Evolutionary conservation across 1,140 invertebrate species (phyloP).

Genomic region (Reticulitermes speratus): DNA sequence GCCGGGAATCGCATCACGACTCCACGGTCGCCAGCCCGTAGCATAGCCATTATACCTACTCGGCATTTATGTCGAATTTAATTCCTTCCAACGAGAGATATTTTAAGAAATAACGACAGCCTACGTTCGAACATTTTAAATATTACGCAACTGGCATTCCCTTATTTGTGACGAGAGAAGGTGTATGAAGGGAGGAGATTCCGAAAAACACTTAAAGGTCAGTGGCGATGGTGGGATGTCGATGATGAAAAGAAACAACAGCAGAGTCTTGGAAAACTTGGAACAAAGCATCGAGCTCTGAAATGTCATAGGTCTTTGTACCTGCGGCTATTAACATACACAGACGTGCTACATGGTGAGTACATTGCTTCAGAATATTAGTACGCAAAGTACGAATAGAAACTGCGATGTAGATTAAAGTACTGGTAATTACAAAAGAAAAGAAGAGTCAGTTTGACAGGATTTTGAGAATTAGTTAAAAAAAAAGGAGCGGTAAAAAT

Average conservation of each 20-base stretch:
- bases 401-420: too few relatives aligned
- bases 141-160: neutral
- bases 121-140: neutral
- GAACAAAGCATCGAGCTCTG: neutral
- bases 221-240: neutral
- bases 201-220: neutral
- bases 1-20: too few relatives aligned
- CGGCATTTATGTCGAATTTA: too few relatives aligned
- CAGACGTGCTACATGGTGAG: neutral
- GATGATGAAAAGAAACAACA: neutral
- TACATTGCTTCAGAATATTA: too few relatives aligned
- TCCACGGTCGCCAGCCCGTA: too few relatives aligned
- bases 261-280: neutral
- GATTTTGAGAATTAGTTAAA: too few relatives aligned
- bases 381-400: too few relatives aligned
- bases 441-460: too few relatives aligned
- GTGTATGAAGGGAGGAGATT: neutral
- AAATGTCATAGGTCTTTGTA: slow-evolving; percentile 5
- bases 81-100: neutral
- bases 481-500: too few relatives aligned
- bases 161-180: neutral
- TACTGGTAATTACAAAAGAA: too few relatives aligned
- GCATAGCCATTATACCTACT: too few relatives aligned
- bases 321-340: neutral
- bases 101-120: neutral